phyloP scores from a whole-genome alignment of 2,888 invertebrate species.

The Ennomos erosarius region DNA sequence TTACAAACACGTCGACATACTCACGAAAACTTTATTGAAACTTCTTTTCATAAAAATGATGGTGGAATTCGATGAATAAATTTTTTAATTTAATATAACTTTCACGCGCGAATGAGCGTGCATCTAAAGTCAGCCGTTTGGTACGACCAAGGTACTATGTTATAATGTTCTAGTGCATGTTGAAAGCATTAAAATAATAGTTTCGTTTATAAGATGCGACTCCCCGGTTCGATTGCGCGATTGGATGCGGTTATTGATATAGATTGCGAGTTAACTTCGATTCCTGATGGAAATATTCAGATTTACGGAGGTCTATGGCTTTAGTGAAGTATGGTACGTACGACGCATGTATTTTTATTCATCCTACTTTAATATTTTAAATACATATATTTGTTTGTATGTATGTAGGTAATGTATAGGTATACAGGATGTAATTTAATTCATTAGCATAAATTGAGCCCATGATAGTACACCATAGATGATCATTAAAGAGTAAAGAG shows the following conservation, averaged over 20 bases:
- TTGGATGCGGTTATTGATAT: slow-evolving; percentile 38
- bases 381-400: no score
- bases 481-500: no score
- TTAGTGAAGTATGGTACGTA: not conserved
- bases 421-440: no score
- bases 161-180: slow-evolving; percentile 41
- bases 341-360: not conserved
- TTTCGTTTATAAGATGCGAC: slow-evolving; percentile 41
- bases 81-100: not conserved
- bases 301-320: slow-evolving; percentile 3
- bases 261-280: slow-evolving; percentile 25
- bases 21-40: no score
- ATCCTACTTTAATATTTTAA: no score
- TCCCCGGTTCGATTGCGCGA: slow-evolving; percentile 28
- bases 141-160: slow-evolving; percentile 32
- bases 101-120: slow-evolving; percentile 10
- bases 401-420: no score
- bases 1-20: no score
- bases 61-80: no score
- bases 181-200: slow-evolving; percentile 49
- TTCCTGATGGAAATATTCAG: slow-evolving; percentile 14
- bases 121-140: not conserved
- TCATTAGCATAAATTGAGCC: no score
- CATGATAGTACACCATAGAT: no score
- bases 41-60: no score